Conservation (phyloP, 2,888 invertebrate species). For the Calliphora vomitoria region DNA sequence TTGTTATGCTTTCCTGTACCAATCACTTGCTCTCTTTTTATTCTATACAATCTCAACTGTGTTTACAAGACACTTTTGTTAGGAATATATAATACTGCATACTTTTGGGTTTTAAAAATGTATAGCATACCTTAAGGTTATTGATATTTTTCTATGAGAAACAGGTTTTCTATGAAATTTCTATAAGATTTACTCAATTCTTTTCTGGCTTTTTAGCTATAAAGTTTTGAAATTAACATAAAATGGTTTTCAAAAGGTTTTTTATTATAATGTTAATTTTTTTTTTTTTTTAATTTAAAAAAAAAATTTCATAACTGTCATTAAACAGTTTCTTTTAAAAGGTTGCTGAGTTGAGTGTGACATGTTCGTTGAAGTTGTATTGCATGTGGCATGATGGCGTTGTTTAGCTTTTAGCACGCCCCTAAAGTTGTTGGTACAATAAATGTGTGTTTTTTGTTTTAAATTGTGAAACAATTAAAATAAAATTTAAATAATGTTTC, state of each 20-base stretch:
- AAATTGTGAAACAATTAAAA: constrained; percentile 39
- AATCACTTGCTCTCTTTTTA: too few relatives aligned
- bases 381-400: constrained; percentile 25
- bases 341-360: background rate
- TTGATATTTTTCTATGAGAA: background rate
- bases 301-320: constrained; percentile 19
- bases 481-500: constrained; percentile 33
- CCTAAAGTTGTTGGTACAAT: background rate
- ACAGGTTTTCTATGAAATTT: background rate
- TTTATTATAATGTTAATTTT: background rate
- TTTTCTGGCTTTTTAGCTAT: background rate
- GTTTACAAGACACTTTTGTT: too few relatives aligned
- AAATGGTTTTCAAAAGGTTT: background rate
- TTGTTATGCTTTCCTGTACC: too few relatives aligned
- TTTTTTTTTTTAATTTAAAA: too few relatives aligned
- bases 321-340: background rate
- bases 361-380: constrained; percentile 23
- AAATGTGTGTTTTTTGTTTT: background rate
- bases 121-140: constrained; percentile 11
- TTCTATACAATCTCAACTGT: too few relatives aligned
- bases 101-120: background rate
- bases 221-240: background rate
- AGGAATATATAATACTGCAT: background rate
- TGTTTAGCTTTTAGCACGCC: constrained; percentile 19
- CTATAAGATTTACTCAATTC: background rate